Evolutionary conservation across 1,140 invertebrate genomes (phyloP), one percentile per base, ranked within the genome.

Genomic region (Orius laevigatus): DNA sequence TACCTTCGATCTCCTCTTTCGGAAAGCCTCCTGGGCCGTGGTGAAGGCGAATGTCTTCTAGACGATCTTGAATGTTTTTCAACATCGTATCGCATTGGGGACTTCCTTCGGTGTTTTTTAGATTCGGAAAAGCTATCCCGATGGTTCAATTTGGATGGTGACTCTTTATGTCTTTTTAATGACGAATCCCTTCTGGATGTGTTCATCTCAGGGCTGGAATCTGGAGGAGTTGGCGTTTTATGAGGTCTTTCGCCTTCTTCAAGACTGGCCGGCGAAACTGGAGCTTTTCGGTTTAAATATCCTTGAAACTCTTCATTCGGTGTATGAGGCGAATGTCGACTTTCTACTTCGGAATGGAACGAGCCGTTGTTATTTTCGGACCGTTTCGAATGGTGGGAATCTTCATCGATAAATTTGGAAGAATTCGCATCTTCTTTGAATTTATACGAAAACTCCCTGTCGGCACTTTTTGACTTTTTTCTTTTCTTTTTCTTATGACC

Each of bases 401-500:
- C 25, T 25, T 25, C 25, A 25, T 25, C 25, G 8, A 25, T 25
- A 25, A 25, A 25, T 25, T 25, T 25, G 8, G 25, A 25, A 25
- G 25, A 25, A 25, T 25, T 25, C 25, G 25, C 25, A 25, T 25
- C 25, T 3, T 25, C 25, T 25, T 25, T 25, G 8, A 25, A 25
- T 25, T 25, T 25, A 25, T 25, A 25, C 3, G 25, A 25, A 25
- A 12, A 11, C 18, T 32, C 41, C 12, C 49, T 41, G 2, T 50
- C 49, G 19, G 34, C 20, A 33, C 49, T 48, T 43, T 42, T 49
- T n/a, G 43, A 49, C 14, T 42, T 45, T 33, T 56, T 56, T 14
- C 47, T 51, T 41, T 52, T 56, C 48, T 52, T 56, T 33, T 52
- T 56, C 45, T 54, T 56, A 33, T 46, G 32, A n/a, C 14, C 31